Evolutionary conservation across 1,140 invertebrate species (phyloP).

Genomic region (Idris sp.): DNA sequence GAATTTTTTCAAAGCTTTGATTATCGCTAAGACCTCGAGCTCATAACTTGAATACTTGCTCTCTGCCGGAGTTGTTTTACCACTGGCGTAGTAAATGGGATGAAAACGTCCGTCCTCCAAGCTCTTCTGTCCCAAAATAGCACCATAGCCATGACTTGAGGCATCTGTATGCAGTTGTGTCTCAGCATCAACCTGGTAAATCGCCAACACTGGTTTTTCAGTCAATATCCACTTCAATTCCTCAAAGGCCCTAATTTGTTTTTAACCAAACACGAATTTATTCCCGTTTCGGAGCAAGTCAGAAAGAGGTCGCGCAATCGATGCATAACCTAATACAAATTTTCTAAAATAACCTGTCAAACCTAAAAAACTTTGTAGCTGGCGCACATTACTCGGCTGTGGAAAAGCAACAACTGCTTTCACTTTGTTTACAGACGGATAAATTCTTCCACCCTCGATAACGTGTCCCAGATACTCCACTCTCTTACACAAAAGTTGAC

Average conservation of each 20-base stretch:
- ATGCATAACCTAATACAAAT: slow-evolving; percentile 13
- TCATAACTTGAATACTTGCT: not conserved
- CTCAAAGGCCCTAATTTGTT: not conserved
- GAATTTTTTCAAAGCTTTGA: not conserved
- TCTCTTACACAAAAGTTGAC: slow-evolving; percentile 14
- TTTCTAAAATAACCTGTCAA: too few relatives aligned
- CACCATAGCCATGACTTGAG: not conserved
- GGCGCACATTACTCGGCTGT: not conserved
- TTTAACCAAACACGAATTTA: too few relatives aligned
- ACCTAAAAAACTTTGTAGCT: slow-evolving; percentile 32
- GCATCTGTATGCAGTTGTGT: slow-evolving; percentile 6
- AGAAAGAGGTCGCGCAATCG: slow-evolving; percentile 10
- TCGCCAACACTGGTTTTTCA: not conserved
- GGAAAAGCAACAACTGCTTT: slow-evolving; percentile 6
- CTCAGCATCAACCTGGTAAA: not conserved
- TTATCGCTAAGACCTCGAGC: not conserved
- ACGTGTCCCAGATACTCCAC: slow-evolving; percentile 69
- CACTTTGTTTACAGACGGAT: slow-evolving; percentile 53
- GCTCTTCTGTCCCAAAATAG: not conserved
- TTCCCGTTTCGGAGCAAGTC: slow-evolving; percentile 2
- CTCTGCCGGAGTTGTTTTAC: not conserved
- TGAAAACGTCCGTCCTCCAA: not conserved
- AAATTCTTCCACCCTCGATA: slow-evolving; percentile 59
- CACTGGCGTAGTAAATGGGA: not conserved
- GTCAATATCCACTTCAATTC: not conserved